Percentiles rank a stretch among this genome's conserved stretches.
Conservation (phyloP, 2,888 invertebrate genomes). For the Hybos culiciformis region DNA sequence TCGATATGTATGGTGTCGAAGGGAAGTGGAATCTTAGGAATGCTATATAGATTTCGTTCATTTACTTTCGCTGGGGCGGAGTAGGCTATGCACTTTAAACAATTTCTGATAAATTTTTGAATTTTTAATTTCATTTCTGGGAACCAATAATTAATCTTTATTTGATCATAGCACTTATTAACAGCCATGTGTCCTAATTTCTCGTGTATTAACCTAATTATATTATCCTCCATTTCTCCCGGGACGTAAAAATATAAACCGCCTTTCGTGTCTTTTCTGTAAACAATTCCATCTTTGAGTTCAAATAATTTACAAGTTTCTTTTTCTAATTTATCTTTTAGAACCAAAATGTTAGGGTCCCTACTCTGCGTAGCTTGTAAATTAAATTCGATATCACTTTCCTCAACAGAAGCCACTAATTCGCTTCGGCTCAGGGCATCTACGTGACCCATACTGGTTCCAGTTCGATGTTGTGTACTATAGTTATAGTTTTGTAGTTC, state of each 20-base stretch:
- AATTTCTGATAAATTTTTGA: conserved; percentile 1
- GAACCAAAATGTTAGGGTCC: conserved; percentile 2
- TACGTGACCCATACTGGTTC: conserved; percentile 9
- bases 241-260: conserved; percentile 11
- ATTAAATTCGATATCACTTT: conserved; percentile 12
- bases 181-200: conserved; percentile 7
- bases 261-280: conserved; percentile 3
- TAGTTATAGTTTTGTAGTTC: conserved; percentile 15
- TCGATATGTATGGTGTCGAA: too few species aligned
- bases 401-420: conserved; percentile 9
- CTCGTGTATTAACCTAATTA: conserved; percentile 6
- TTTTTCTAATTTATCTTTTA: conserved; percentile 2
- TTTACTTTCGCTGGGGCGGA: too few species aligned
- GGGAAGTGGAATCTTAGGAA: neutral
- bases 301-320: conserved; percentile 1
- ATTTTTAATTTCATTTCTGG: conserved; percentile 14
- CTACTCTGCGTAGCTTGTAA: conserved; percentile 5
- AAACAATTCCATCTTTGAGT: conserved; percentile 5
- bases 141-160: conserved; percentile 10
- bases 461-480: conserved; percentile 14
- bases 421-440: conserved; percentile 11
- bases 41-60: neutral
- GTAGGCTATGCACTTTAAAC: conserved; percentile 7
- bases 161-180: conserved; percentile 1
- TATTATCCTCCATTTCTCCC: neutral